A percentile compares a stretch with the other conserved stretches of the same genome.
Evolutionary conservation across 2,113 vertebrate genomes (phyloP).

Genomic region (Passer domesticus): DNA sequence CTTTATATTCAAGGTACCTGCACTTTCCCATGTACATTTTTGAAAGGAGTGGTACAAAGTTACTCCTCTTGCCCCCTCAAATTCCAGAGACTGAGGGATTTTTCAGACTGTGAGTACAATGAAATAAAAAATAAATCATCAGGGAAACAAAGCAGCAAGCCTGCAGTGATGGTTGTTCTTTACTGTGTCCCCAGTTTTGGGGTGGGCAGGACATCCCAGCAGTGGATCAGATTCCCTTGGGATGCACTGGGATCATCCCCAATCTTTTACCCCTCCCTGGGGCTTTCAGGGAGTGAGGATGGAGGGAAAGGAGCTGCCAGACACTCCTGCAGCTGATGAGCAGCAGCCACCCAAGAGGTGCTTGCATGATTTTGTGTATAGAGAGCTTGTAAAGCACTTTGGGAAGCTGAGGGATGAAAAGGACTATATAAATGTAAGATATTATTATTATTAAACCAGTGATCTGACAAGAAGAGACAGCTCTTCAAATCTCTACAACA

Average conservation of each 20-base stretch:
- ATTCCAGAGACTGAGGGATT: not conserved
- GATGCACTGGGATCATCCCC: not conserved
- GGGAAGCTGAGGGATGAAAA: constrained; percentile 57
- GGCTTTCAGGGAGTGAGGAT: fast-evolving
- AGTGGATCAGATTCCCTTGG: not conserved
- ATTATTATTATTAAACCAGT: constrained; percentile 66
- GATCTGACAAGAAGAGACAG: constrained; percentile 67
- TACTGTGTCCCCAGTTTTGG: not conserved
- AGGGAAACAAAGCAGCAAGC: not conserved
- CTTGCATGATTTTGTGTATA: not conserved
- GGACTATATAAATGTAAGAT: constrained; percentile 51
- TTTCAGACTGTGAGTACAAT: not conserved
- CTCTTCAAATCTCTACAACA: constrained; percentile 63
- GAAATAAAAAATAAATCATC: not conserved
- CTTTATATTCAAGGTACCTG: not conserved
- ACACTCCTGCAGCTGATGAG: not conserved
- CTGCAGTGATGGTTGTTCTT: fast-evolving
- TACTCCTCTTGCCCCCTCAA: not conserved
- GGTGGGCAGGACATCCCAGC: not conserved
- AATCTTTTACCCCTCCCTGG: not conserved
- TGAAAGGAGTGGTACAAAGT: not conserved
- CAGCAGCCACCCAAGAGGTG: constrained; percentile 61
- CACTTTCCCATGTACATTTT: not conserved
- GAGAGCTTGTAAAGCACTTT: constrained; percentile 50
- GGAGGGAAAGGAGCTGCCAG: not conserved